Conservation (phyloP, 2,797 vertebrate genomes). For the Phoxinus dragarum region DNA sequence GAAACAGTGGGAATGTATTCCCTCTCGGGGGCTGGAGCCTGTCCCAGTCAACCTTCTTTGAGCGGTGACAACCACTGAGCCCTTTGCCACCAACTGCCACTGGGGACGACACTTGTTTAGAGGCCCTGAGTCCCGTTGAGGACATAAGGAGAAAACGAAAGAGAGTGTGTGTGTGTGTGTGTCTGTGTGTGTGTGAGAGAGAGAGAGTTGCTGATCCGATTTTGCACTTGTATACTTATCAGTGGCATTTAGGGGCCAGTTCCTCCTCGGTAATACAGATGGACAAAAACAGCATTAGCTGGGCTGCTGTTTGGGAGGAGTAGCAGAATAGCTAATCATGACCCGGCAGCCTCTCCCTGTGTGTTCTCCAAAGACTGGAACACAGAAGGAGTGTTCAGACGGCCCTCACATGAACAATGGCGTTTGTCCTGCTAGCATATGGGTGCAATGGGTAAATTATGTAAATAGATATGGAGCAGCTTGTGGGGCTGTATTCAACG, state of each 20-base stretch:
- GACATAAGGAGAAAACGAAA: constrained; percentile 22
- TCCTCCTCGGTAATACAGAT: constrained; percentile 61
- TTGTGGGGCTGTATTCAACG: constrained; percentile 51
- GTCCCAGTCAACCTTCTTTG: constrained; percentile 67
- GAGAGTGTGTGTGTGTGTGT: background rate
- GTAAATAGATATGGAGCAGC: constrained; percentile 56
- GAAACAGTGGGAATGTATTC: constrained; percentile 51
- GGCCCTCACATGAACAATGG: constrained; percentile 44
- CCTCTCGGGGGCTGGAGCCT: constrained; percentile 23
- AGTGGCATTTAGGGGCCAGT: constrained; percentile 52
- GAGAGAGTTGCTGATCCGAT: constrained; percentile 58
- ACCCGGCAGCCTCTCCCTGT: constrained; percentile 39
- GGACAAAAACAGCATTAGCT: constrained; percentile 69
- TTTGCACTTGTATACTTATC: constrained; percentile 64
- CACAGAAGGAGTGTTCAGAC: constrained; percentile 44
- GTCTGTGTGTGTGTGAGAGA: background rate
- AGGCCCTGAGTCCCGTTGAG: constrained; percentile 39
- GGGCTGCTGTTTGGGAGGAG: constrained; percentile 48
- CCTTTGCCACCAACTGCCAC: constrained; percentile 70
- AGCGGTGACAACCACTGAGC: constrained; percentile 64
- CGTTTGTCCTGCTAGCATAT: constrained; percentile 52
- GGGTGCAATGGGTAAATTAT: constrained; percentile 57
- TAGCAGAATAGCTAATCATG: constrained; percentile 54
- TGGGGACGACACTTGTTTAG: constrained; percentile 65
- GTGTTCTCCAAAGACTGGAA: constrained; percentile 42